Evolutionary conservation across 2,888 invertebrate genomes (phyloP), one percentile per base, ranked within the genome.

Genomic region (Buathra laborator): DNA sequence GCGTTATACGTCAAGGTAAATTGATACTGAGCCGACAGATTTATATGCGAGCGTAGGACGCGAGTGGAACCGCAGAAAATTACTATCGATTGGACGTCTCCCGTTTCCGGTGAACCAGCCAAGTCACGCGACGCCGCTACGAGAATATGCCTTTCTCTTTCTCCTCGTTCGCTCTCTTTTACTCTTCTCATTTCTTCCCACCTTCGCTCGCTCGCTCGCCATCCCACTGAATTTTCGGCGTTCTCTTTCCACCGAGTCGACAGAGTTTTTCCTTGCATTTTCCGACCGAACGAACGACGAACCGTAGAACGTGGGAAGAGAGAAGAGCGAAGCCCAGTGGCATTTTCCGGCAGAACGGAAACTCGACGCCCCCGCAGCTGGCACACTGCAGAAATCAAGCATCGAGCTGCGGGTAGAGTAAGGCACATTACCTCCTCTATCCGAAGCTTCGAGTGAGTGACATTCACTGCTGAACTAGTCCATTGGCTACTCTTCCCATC

Each of bases 241-340:
- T 59, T 71, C 71, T 64, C 75, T 51, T 83, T 68, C 67, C 37
- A 48, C 59, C 53, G 74, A 72, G 62, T 82, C 62, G 77, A 77
- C 85, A 48, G 81, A 79, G 83, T 83, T 87, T 86, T 85, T 86
- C 59, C 86, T 80, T 83, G 81, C 81, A 87, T 86, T 87, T 86
- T 86, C 84, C 84, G 78, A 85, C 62, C 80, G 77, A 86, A 82
- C 76, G 81, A 81, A 74, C 86, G 67, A 74, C 83, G 84, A 86
- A 29, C 62, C 29, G 32, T 62, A 80, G 78, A 72, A 77, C 74
- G 46, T 37, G 48, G 37, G 37, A 37, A 9, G 37, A 5, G 74
- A 83, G 74, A 78, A 82, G 81, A 84, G 37, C 37, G 37, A 37
- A 37, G n/a, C 70, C 83, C 64, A 51, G 71, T 81, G 74, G 80